Evolutionary conservation across 92 coral and sea anemone species (phyloP).

Genomic region (Paragorgia papillata): DNA sequence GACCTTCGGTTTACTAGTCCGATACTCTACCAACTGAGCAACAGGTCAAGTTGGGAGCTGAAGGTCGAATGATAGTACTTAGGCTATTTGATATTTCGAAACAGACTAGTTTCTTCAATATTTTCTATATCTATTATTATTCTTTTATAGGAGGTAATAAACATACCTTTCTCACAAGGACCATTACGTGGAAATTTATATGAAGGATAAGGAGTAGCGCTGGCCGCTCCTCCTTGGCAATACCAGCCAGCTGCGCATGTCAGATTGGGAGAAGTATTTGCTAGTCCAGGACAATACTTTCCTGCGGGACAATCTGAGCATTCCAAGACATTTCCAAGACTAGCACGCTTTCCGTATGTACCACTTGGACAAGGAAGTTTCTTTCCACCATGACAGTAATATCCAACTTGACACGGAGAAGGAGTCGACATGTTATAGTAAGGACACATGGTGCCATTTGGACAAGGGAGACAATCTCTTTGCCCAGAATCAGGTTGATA

Average conservation of each 20-base stretch:
- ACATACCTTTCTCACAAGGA: constrained; percentile 64
- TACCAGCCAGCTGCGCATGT: constrained; percentile 81
- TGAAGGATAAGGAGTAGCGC: constrained; percentile 70
- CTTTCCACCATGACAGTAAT: constrained; percentile 89
- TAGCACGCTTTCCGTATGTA: constrained; percentile 85
- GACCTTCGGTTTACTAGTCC: too few species aligned
- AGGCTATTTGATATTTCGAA: too few species aligned
- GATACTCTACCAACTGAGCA: too few species aligned
- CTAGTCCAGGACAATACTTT: constrained; percentile 70
- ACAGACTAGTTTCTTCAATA: too few species aligned
- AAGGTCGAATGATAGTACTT: too few species aligned
- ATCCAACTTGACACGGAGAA: constrained; percentile 77
- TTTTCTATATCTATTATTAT: too few species aligned
- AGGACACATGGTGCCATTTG: constrained; percentile 91
- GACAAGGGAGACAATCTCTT: constrained; percentile 71
- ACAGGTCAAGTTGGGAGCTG: too few species aligned
- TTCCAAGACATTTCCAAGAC: constrained; percentile 62
- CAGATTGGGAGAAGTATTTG: constrained; percentile 70
- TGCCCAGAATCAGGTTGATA: constrained; percentile 88
- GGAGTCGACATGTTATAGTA: constrained; percentile 88
- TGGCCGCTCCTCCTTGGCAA: constrained; percentile 81
- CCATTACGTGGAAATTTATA: constrained; percentile 78
- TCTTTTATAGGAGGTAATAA: too few species aligned
- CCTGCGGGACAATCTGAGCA: constrained; percentile 95
- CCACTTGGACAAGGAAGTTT: constrained; percentile 83